Conservation (phyloP, 2,797 vertebrate genomes). For the Pristis pectinata region DNA sequence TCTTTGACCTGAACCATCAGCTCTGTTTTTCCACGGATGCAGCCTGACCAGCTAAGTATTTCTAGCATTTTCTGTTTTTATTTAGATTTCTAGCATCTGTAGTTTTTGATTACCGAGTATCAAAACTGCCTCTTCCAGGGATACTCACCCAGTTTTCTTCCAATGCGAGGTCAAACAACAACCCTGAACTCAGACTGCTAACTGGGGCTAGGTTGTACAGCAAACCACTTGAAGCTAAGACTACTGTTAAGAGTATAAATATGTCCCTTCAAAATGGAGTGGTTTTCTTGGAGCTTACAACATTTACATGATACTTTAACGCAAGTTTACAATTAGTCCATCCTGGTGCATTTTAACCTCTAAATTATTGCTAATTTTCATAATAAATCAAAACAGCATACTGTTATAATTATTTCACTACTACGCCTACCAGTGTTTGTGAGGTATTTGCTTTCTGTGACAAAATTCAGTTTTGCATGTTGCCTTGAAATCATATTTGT, state of each 20-base stretch:
- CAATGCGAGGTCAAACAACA: background rate
- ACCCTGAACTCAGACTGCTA: background rate
- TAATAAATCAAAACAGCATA: background rate
- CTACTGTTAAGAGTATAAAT: background rate
- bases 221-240: background rate
- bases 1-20: too few relatives aligned
- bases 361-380: background rate
- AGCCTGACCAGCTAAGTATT: too few relatives aligned
- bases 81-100: too few relatives aligned
- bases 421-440: background rate
- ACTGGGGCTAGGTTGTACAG: background rate
- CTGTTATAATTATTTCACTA: background rate
- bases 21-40: too few relatives aligned
- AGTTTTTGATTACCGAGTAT: background rate
- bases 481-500: background rate
- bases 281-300: background rate
- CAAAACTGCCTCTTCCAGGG: background rate
- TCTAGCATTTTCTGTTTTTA: too few relatives aligned
- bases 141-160: background rate
- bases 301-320: too few relatives aligned
- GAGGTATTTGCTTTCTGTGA: background rate
- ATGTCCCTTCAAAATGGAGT: background rate
- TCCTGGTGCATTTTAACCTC: background rate
- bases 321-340: background rate
- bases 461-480: background rate